These are phyloP conservation scores for Invenusta paracnida DNA, from an alignment of 2,888 invertebrate species.

Conservation along the genomic window DNA sequence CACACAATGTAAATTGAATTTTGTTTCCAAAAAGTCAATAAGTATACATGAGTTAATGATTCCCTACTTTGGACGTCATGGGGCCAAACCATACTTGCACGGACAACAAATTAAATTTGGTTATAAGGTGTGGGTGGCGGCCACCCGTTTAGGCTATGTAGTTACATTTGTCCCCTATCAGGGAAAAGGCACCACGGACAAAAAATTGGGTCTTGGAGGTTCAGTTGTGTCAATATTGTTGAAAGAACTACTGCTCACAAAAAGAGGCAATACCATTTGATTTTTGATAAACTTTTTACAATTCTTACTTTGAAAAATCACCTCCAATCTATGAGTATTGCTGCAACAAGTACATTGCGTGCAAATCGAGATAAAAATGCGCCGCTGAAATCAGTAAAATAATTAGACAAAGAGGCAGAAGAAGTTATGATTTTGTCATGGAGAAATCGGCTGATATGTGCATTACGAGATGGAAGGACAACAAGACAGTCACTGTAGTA, in stretches of 20 bases:
- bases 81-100: slow-evolving; percentile 44
- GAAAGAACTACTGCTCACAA: not conserved
- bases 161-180: not conserved
- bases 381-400: too few species aligned
- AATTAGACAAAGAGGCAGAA: too few species aligned
- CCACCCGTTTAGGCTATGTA: slow-evolving; percentile 28
- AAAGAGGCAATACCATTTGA: slow-evolving; percentile 27
- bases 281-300: slow-evolving; percentile 46
- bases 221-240: not conserved
- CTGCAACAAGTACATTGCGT: too few species aligned
- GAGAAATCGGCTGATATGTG: too few species aligned
- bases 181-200: not conserved
- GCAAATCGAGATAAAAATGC: too few species aligned
- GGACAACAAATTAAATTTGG: not conserved
- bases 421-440: too few species aligned
- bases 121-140: slow-evolving; percentile 47
- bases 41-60: slow-evolving; percentile 55
- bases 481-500: not conserved
- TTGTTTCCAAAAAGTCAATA: slow-evolving; percentile 37
- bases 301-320: not conserved
- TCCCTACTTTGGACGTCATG: slow-evolving; percentile 51
- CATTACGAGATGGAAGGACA: slow-evolving; percentile 16
- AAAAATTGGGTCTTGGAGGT: not conserved
- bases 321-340: too few species aligned
- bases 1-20: slow-evolving; percentile 39